Base-by-base conservation (phyloP, 2,797 vertebrate genomes). In the Eulemur coronatus region DNA sequence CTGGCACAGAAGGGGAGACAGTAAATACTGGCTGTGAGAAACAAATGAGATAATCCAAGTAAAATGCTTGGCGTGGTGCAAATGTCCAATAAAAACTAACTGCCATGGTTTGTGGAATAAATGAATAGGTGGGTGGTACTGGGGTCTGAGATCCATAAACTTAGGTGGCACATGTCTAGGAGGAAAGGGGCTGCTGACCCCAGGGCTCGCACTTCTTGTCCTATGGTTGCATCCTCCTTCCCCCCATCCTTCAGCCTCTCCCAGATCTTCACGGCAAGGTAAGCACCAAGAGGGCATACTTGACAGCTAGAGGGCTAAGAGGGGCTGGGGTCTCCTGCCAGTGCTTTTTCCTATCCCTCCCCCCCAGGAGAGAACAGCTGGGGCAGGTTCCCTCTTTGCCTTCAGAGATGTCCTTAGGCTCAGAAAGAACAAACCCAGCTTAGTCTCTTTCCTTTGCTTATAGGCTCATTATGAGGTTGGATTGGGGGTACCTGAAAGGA, bases 81-180 rank as follows among this genome's bases (percentile, higher is more conserved):
- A 50, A 88, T 48, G 79, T 90, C 63, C 84, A 96, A 95, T 97
- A 97, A 96, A 98, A 97, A 97, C n/a, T 14, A 84, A 59, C 52
- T 84, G 80, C 81, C 92, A 63, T 84, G 78, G 85, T 84, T 81
- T 78, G 84, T 63, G 7, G 46, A 76, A 43, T 18, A 20, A 43
- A 20, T 2, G 41, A 63, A 20, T 7, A 18, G 28, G 26, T 0
- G 5, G 55, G 57, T 55, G 18, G 52, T 55, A 43, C n/a, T 11
- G 48, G 78, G 89, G n/a, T 22, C 41, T 0, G 6, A 86, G 94
- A 33, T 41, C 75, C 48, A 35, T 11, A 18, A 61, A 48, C 57
- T 15, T 82, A 90, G 72, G 87, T 81, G 89, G 52, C 43, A 7
- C 84, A 91, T 94, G 73, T 48, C 5, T 15, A 59, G 57, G 43